A percentile compares a stretch with the other conserved stretches of the same genome.
Evolutionary conservation across 2,113 vertebrate genomes (phyloP).

Genomic region (Puma concolor): DNA sequence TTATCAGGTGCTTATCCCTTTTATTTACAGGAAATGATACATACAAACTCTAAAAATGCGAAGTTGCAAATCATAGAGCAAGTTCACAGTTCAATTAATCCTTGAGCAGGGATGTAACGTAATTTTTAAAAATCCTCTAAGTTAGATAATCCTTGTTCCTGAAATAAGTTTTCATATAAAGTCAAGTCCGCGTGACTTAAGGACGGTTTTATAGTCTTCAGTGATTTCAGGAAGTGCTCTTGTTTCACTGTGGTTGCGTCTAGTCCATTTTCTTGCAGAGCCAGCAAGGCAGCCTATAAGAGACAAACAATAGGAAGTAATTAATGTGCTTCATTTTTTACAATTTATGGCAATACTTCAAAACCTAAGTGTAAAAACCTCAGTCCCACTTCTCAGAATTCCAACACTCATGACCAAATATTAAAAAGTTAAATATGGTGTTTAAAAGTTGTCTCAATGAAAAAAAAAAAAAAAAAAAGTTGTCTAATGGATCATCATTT

Average conservation of each 20-base stretch:
- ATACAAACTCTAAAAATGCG: not conserved
- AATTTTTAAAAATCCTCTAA: slow-evolving; percentile 56
- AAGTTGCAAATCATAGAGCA: not conserved
- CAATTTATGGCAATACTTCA: not conserved
- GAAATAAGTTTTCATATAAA: slow-evolving; percentile 87
- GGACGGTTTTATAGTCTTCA: slow-evolving; percentile 90
- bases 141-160: slow-evolving; percentile 56
- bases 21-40: slow-evolving; percentile 32
- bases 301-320: not conserved
- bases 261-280: slow-evolving; percentile 91
- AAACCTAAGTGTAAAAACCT: not conserved
- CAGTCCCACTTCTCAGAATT: not conserved
- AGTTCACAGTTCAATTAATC: slow-evolving; percentile 1
- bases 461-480: too few species aligned
- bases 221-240: slow-evolving; percentile 87
- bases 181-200: slow-evolving; percentile 88
- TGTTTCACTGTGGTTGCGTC: slow-evolving; percentile 88
- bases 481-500: not conserved
- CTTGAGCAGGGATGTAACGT: not conserved
- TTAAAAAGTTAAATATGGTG: not conserved
- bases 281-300: slow-evolving; percentile 93
- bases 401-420: not conserved
- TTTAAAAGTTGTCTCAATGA: not conserved
- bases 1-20: not conserved
- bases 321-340: not conserved